phyloP scores from a whole-genome alignment of 2,797 vertebrate genomes.

The Hydrolagus colliei region DNA sequence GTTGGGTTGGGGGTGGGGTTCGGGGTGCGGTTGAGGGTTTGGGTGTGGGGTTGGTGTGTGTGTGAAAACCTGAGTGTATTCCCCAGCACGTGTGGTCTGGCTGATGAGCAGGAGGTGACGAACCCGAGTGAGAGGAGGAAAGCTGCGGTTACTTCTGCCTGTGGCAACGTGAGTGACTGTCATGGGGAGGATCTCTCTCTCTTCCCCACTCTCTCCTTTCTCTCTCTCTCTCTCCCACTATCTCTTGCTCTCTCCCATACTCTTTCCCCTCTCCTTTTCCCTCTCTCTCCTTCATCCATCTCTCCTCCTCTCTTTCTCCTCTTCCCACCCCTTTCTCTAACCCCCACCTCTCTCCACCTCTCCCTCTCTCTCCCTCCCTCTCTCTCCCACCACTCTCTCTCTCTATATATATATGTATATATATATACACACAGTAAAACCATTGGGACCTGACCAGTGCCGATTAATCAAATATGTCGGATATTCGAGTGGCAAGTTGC shows the following conservation, averaged over 20 bases:
- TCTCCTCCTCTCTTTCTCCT: neutral
- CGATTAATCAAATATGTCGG: no score
- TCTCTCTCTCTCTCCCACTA: no score
- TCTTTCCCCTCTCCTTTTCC: neutral
- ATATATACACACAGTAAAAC: no score
- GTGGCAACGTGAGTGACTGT: constrained; percentile 74
- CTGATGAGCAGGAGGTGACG: constrained; percentile 81
- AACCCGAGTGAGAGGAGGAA: constrained; percentile 42
- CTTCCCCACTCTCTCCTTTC: neutral
- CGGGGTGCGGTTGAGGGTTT: neutral
- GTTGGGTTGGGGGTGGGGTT: no score
- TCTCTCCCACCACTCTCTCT: no score
- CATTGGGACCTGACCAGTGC: no score
- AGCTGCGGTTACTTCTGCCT: constrained; percentile 72
- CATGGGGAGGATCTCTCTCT: neutral
- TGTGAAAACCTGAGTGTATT: constrained; percentile 32
- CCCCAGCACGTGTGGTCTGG: constrained; percentile 80
- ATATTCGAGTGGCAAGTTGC: no score
- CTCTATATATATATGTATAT: no score
- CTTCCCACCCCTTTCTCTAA: neutral
- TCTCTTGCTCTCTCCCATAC: no score
- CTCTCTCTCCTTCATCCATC: neutral
- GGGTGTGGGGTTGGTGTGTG: neutral
- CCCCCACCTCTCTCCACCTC: neutral
- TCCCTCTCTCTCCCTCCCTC: neutral